Conservation (phyloP, 1,140 invertebrate genomes). For the Orchesella cincta region DNA sequence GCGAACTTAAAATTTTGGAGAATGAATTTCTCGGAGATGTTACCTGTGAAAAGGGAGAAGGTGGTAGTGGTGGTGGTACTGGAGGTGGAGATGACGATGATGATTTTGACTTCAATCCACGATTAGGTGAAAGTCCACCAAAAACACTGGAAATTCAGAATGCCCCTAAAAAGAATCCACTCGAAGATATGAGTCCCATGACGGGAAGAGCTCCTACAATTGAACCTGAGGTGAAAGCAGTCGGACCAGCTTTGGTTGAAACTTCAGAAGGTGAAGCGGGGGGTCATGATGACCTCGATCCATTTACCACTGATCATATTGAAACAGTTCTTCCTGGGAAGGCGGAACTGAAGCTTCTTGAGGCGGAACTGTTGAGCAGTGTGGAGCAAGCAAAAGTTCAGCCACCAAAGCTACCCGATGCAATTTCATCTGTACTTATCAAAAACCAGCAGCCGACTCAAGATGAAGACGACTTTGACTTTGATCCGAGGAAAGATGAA, state of each 20-base stretch:
- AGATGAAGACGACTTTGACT: conserved; percentile 65
- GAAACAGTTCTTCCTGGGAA: conserved; percentile 71
- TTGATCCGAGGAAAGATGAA: conserved; percentile 67
- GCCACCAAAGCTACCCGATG: conserved; percentile 7
- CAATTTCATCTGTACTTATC: conserved; percentile 53
- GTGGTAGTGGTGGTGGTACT: conserved; percentile 22
- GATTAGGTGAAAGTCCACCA: conserved; percentile 62
- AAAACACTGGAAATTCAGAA: conserved; percentile 3
- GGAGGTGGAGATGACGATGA: conserved; percentile 59
- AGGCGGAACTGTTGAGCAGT: conserved; percentile 70
- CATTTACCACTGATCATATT: conserved; percentile 79
- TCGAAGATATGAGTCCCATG: conserved; percentile 54
- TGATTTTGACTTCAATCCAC: conserved; percentile 69
- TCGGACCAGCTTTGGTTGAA: conserved; percentile 55
- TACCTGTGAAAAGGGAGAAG: conserved; percentile 33
- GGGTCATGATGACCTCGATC: conserved; percentile 60
- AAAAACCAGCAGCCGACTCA: conserved; percentile 54
- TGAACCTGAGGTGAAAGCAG: conserved; percentile 57
- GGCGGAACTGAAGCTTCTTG: conserved; percentile 74
- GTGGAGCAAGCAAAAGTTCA: conserved; percentile 20
- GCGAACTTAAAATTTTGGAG: conserved; percentile 66
- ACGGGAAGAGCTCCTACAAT: conserved; percentile 63
- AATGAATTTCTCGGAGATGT: conserved; percentile 59
- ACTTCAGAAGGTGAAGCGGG: neutral
- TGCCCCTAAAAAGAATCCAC: neutral